A percentile compares a stretch with the other conserved stretches of the same genome.
Evolutionary conservation across 2,113 vertebrate species (phyloP).

Genomic region (Varanus komodoensis): DNA sequence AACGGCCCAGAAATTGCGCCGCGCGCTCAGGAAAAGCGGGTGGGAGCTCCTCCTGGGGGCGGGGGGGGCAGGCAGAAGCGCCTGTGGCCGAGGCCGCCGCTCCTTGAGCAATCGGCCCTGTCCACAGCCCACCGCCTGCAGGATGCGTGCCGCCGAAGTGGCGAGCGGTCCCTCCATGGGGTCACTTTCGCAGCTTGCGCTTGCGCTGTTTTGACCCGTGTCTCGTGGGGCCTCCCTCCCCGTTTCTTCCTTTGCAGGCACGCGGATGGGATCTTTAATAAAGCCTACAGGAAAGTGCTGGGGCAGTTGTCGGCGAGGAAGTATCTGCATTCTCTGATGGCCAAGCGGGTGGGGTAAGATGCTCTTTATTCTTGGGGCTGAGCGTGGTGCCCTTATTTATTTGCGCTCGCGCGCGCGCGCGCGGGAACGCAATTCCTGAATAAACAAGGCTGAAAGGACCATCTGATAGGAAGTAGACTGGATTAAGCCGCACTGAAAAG

Average conservation of each 20-base stretch:
- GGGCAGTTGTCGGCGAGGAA: conserved; percentile 92
- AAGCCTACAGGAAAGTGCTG: conserved; percentile 94
- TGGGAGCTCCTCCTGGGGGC: not conserved
- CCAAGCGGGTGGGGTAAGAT: conserved; percentile 93
- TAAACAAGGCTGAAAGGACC: not conserved
- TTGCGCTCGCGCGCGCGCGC: not conserved
- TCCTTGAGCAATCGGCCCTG: not conserved
- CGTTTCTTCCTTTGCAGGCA: conserved; percentile 76
- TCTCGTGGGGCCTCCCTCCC: conserved; percentile 2
- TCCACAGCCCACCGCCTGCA: not conserved
- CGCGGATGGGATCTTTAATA: conserved; percentile 92
- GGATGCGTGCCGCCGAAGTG: too few species aligned
- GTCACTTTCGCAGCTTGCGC: not conserved
- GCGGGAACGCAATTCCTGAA: too few species aligned
- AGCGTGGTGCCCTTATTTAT: not conserved
- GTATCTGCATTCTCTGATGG: conserved; percentile 92
- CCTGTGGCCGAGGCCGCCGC: not conserved
- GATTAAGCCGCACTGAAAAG: not conserved
- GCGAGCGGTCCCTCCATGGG: not conserved
- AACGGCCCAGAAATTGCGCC: conserved; percentile 15
- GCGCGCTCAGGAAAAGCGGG: not conserved
- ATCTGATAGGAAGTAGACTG: not conserved
- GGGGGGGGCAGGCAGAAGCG: conserved; percentile 27
- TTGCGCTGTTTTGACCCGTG: conserved; percentile 29
- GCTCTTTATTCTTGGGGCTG: not conserved